These are phyloP conservation scores for Drosophila sp. DNA, from an alignment of 1,140 invertebrate genomes.

Conservation along the genomic window DNA sequence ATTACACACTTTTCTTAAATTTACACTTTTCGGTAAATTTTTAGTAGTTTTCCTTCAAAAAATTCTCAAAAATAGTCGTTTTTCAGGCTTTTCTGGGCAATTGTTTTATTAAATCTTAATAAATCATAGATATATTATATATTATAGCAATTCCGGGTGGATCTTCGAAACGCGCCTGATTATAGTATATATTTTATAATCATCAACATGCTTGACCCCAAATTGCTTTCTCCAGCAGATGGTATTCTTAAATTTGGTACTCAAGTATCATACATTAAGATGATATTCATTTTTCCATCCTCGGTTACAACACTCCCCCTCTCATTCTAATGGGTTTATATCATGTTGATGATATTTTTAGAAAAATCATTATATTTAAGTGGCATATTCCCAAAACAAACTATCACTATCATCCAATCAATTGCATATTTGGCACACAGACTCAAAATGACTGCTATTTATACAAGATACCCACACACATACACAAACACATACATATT, in stretches of 20 bases:
- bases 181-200: background rate
- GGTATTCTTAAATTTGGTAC: background rate
- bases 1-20: no score
- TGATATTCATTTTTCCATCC: background rate
- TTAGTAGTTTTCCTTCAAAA: no score
- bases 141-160: no score
- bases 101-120: no score
- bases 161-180: no score
- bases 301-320: background rate
- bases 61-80: no score
- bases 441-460: constrained; percentile 50
- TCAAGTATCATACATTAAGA: background rate
- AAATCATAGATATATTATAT: no score
- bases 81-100: no score
- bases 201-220: background rate
- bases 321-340: constrained; percentile 17
- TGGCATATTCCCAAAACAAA: constrained; percentile 47
- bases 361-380: constrained; percentile 60
- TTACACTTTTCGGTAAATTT: no score
- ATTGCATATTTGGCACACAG: constrained; percentile 39
- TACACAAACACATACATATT: constrained; percentile 22
- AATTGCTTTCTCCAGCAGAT: background rate
- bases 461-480: constrained; percentile 26
- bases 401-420: constrained; percentile 51
- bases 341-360: constrained; percentile 43